Evolutionary conservation across 2,113 vertebrate species (phyloP), one percentile per base, ranked within the genome.

Genomic region (Esox niger): DNA sequence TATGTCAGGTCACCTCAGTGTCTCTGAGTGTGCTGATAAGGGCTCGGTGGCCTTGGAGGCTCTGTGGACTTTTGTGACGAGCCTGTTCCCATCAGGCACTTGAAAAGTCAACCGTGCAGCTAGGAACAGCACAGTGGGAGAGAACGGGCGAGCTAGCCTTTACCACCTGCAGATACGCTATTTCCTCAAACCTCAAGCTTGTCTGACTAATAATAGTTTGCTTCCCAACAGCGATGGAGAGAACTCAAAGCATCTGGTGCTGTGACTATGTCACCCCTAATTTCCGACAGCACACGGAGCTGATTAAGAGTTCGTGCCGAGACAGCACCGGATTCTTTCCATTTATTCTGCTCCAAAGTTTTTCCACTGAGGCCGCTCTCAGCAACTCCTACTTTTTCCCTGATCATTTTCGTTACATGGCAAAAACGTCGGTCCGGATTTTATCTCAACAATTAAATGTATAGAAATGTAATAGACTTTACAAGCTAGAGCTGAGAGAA

Each of bases 131-230:
- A 13, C 62, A 1, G 30, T 8, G 69, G 59, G 35, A 1, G 65
- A 26, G 38, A 23, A 32, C 56, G 17, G 57, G 31, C 54, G 33
- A 58, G 62, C 33, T 61, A 43, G 70, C 71, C 66, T 47, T 43
- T 0, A 23, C 62, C 62, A 61, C 78, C 81, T 67, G 56, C 58
- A 60, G 71, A 71, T 76, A 30, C 31, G 61, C 62, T 75, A 32
- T 78, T 52, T 74, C 29, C 15, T 60, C 57, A 74, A 66, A 74
- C 74, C 64, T 79, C 83, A 70, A 72, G 62, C 54, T 64, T 78
- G 77, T 64, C 69, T 64, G 47, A 76, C 84, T 87, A 89, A 87
- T 84, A 82, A 83, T 90, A 88, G 87, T 70, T 2, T 67, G 56
- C 62, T 35, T 31, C 46, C 31, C 66, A 15, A 10, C 38, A n/a